Base-by-base conservation (phyloP, 2,888 invertebrate genomes). In the Dryocosmus kuriphilus region DNA sequence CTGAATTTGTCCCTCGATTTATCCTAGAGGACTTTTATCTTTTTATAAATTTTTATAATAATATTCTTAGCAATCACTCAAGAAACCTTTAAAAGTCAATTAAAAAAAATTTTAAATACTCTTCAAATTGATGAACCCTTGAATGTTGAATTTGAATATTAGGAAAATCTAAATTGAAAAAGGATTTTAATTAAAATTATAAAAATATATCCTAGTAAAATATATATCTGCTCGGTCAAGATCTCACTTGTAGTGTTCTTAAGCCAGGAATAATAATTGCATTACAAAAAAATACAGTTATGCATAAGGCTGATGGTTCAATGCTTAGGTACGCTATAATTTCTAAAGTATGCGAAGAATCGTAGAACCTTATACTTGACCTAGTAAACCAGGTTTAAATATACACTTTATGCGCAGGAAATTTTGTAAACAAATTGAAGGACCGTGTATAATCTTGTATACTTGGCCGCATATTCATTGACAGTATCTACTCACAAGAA, bases 291-390 rank as follows among this genome's bases (percentile, higher is more conserved):
- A 57, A 57, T 24, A 14, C 24, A 57, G 24, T 57, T 24, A 57
- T 57, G 11, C 57, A 57, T 24, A 57, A 57, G 57, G 57, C 57
- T 57, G 57, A 57, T 57, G 24, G 22, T 57, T 57, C 22, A 57
- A 57, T 57, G 57, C 22, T 57, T 57, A n/a, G n/a, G n/a, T n/a
- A 22, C 57, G 24, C 24, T 57, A 57, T 57, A 57, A 57, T 57
- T 24, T 57, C 4, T 57, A 0, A 57, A 24, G 24, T 57, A 57
- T 57, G 57, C 24, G n/a, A 57, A 11, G 22, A 24, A 57, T 57
- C 11, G 24, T 57, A 57, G 11, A 57, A 57, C 24, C 57, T 57
- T 57, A 22, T 57, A 24, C 57, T 57, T 57, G 57, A 57, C 22
- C 57, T 57, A 57, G 57, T 57, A 9, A 22, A 57, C n/a, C 51